A percentile compares a stretch with the other conserved stretches of the same genome.
Evolutionary conservation across 1,140 invertebrate species (phyloP).

Genomic region (Fragariocoptes setiger): DNA sequence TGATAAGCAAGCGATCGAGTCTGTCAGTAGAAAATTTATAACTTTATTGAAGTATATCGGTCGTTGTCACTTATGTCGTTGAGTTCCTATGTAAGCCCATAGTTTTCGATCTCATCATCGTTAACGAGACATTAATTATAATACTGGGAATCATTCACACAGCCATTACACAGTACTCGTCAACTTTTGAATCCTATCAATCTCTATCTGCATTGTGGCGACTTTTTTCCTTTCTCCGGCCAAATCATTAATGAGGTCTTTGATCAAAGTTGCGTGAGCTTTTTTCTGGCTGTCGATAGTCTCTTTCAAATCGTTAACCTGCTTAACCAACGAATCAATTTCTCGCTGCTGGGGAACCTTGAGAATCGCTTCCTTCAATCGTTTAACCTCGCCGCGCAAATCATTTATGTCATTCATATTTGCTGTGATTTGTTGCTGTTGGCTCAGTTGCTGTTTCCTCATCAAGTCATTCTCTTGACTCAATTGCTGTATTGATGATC

Average conservation of each 20-base stretch:
- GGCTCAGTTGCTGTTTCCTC: not conserved
- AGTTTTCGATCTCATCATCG: too few species aligned
- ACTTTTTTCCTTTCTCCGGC: conserved; percentile 11
- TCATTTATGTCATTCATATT: not conserved
- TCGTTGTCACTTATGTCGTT: too few species aligned
- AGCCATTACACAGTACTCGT: too few species aligned
- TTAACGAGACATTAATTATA: too few species aligned
- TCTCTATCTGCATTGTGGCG: conserved; percentile 9
- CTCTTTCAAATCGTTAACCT: conserved; percentile 8
- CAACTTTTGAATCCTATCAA: conserved; percentile 10
- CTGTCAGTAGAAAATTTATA: too few species aligned
- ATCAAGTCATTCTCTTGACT: not conserved
- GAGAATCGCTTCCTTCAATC: not conserved
- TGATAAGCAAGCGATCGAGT: too few species aligned
- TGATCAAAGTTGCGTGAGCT: conserved; percentile 2
- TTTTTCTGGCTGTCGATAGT: conserved; percentile 7
- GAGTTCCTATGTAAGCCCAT: too few species aligned
- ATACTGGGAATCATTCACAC: too few species aligned
- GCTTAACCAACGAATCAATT: conserved; percentile 4
- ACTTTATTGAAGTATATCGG: too few species aligned
- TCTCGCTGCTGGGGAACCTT: not conserved
- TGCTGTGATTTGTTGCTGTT: not conserved
- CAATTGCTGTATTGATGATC: not conserved
- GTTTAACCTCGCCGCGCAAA: not conserved
- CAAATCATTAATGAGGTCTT: conserved; percentile 11